Evolutionary conservation across 2,888 invertebrate species (phyloP), one percentile per base, ranked within the genome.

Genomic region (Polyommatus icarus): DNA sequence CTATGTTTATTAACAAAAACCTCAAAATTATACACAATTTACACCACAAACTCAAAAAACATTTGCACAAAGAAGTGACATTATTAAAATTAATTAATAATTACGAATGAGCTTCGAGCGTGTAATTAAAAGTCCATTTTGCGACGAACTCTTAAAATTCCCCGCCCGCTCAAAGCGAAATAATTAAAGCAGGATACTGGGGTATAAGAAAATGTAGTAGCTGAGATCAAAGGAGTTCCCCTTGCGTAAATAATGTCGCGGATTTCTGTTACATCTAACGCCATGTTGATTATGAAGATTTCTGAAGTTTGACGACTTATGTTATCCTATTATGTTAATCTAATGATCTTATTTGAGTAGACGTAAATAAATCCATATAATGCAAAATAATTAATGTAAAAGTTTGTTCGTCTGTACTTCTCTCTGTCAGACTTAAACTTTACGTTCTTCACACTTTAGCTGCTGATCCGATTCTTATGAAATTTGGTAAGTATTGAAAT

Each of bases 61-160:
- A 67, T 67, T 67, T 32, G 29, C 29, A 67, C 50, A 75, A 75
- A 29, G 46, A 75, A 50, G 75, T 40, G 36, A 54, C 50, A 75
- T 75, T 75, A 75, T 24, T 82, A 82, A 86, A 88, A 89, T 85
- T 87, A 88, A 91, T 90, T 92, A 91, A 91, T 91, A 67, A 67
- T 67, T 32, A 67, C 67, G 29, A 67, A 67, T 67, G 67, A 90
- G 89, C 90, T 91, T 86, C 86, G 84, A 77, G 87, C 85, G 84
- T 86, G 89, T 91, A 93, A 93, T 93, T 93, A 93, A 92, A 91
- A 90, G 91, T 90, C 89, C 90, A 91, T 93, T 93, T 92, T 89
- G 90, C 86, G 89, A 90, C 89, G 89, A 88, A 86, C 91, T 92
- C 90, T 93, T 92, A 90, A 93, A 93, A 93, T 93, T 93, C 87